Conservation (phyloP, 2,113 vertebrate species). For the Rhombomys opimus region DNA sequence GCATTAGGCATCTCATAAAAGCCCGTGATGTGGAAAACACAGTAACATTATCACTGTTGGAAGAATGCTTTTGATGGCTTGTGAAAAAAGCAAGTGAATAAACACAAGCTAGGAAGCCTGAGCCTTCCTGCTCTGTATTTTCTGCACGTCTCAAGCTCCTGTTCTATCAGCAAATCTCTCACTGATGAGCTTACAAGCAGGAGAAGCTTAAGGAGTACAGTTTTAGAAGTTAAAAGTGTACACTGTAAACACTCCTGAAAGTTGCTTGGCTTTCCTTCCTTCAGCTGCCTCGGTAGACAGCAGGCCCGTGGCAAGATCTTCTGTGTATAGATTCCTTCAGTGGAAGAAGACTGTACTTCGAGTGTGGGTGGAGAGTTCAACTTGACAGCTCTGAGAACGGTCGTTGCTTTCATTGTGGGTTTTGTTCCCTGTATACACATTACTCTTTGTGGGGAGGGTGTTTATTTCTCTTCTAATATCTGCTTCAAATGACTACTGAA, state of each 20-base stretch:
- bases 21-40: background rate
- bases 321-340: background rate
- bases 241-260: background rate
- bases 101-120: background rate
- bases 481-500: constrained; percentile 39
- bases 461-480: background rate
- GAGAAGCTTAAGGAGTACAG: background rate
- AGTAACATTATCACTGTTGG: background rate
- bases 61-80: background rate
- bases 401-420: background rate
- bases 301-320: background rate
- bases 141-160: constrained; percentile 41
- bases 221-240: background rate
- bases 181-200: background rate
- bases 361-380: constrained; percentile 4
- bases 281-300: background rate
- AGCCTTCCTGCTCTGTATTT: background rate
- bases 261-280: background rate
- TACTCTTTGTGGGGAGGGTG: background rate
- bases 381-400: background rate
- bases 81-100: constrained; percentile 31
- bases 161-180: constrained; percentile 13
- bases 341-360: background rate
- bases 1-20: background rate
- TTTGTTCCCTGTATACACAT: constrained; percentile 26